phyloP scores from a whole-genome alignment of 2,888 invertebrate species.

The Willowsia nigromaculata region DNA sequence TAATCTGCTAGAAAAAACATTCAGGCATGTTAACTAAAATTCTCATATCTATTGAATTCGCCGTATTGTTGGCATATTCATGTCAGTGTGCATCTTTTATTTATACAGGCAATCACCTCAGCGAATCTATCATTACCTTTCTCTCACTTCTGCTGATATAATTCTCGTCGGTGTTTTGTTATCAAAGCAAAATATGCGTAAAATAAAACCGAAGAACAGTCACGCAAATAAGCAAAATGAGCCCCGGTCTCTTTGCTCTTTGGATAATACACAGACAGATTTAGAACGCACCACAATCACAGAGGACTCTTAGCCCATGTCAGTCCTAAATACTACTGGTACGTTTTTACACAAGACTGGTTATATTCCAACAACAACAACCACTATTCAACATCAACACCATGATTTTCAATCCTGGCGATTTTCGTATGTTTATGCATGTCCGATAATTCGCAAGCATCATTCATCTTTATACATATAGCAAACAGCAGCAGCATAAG shows the following conservation, averaged over 20 bases:
- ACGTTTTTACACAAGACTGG: conserved; percentile 48
- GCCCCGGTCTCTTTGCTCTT: not conserved
- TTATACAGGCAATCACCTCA: too few species aligned
- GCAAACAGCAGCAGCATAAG: too few species aligned
- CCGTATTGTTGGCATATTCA: too few species aligned
- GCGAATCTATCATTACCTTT: not conserved
- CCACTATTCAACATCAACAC: conserved; percentile 25
- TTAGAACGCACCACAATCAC: conserved; percentile 29
- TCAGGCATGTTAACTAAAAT: too few species aligned
- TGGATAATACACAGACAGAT: not conserved
- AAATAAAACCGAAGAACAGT: not conserved
- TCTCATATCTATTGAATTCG: too few species aligned
- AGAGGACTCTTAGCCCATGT: conserved; percentile 62
- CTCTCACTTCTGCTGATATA: not conserved
- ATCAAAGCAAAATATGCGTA: not conserved
- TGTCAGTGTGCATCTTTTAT: too few species aligned
- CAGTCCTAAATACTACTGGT: conserved; percentile 70
- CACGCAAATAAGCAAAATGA: not conserved
- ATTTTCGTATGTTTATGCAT: conserved; percentile 20
- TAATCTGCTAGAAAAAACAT: too few species aligned
- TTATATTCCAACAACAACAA: conserved; percentile 45
- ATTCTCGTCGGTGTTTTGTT: not conserved
- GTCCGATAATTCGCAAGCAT: conserved; percentile 44
- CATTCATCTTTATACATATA: conserved; percentile 1
- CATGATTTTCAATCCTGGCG: conserved; percentile 6